Evolutionary conservation across 2,888 invertebrate species (phyloP), one percentile per base, ranked within the genome.

Genomic region (Ormyrus nitidulus): DNA sequence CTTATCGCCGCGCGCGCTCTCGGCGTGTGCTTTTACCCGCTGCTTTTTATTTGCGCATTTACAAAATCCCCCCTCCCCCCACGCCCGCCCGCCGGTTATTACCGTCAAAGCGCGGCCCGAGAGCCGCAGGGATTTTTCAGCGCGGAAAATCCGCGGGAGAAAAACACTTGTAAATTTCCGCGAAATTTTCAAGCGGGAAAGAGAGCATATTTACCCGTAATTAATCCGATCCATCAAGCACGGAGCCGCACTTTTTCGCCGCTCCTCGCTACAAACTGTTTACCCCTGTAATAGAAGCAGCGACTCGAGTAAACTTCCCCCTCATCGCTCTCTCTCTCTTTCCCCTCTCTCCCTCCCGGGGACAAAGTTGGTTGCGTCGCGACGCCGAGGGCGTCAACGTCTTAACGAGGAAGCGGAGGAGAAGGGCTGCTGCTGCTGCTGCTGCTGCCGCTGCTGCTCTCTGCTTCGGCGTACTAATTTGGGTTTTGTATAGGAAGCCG

Each of bases 331-430:
- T n/a, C 51, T 46, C 7, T 34, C 6, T 34, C 34, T 34, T 2
- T 59, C 49, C 49, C 13, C 44, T 11, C 34, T 8, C 46, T 53
- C 51, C 9, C 34, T 19, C 48, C 34, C 48, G 56, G 53, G 65
- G 34, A 53, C 9, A 61, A 71, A 77, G 71, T 73, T 66, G 48
- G 72, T 72, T 49, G 64, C 61, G 69, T 74, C 59, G 61, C 71
- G 44, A 54, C 59, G 64, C 77, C 84, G 82, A 80, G 84, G 84
- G 85, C 85, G 85, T 84, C 85, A 83, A 84, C 85, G 85, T 85
- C 85, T 87, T 86, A 86, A 87, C 84, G 85, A 86, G 86, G 83
- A 81, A 84, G 80, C 77, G 73, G 79, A 80, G 54, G 65, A 58
- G 69, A 56, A 73, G 44, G 72, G 66, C n/a, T 19, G 72, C 34